phyloP scores from a whole-genome alignment of 2,797 vertebrate genomes.

The Hippocampus kuda region DNA sequence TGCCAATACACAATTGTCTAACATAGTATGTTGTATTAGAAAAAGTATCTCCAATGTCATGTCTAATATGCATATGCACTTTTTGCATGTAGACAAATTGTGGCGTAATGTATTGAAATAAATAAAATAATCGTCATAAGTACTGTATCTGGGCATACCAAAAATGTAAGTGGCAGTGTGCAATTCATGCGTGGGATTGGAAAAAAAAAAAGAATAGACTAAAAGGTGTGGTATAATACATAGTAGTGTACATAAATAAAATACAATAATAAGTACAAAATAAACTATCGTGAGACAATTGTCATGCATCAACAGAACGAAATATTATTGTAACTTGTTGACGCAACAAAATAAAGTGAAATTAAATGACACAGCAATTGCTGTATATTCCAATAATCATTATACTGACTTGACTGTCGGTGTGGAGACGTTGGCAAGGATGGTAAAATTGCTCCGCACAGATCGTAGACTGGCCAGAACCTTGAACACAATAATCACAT shows the following conservation, averaged over 20 bases:
- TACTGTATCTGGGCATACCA: no score
- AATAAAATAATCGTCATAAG: no score
- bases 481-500: constrained; percentile 43
- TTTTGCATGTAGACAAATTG: no score
- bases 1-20: background rate
- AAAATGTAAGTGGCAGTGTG: no score
- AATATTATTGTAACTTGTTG: background rate
- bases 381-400: background rate
- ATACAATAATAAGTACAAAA: background rate
- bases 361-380: background rate
- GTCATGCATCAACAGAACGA: background rate
- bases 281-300: background rate
- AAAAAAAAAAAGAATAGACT: no score
- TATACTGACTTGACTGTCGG: constrained; percentile 75
- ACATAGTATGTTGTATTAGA: no score
- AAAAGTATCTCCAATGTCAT: no score
- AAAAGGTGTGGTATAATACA: background rate
- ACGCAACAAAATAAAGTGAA: background rate
- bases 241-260: background rate
- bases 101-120: no score
- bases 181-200: no score
- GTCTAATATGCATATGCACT: no score
- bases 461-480: constrained; percentile 83
- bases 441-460: constrained; percentile 81
- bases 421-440: constrained; percentile 76